Percentiles rank a stretch among this genome's conserved stretches.
Evolutionary conservation across 92 coral and sea anemone species (phyloP).

Genomic region (Heteractis magnifica): DNA sequence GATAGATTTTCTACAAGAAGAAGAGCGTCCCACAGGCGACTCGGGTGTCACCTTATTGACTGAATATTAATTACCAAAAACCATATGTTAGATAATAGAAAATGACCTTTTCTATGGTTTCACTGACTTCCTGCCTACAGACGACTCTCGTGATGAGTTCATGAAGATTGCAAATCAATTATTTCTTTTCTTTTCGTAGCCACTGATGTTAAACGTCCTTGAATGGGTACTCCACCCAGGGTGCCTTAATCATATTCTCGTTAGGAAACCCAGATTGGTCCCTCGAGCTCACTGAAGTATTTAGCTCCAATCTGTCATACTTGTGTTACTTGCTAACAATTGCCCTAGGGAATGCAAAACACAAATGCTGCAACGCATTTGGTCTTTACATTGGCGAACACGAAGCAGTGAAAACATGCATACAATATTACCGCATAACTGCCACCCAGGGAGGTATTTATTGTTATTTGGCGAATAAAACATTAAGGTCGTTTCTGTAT

Average conservation of each 20-base stretch:
- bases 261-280: conserved; percentile 39
- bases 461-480: too few species aligned
- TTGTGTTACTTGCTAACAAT: conserved; percentile 11
- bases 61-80: conserved; percentile 26
- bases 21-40: not conserved
- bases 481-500: too few species aligned
- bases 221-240: conserved; percentile 18
- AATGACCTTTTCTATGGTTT: conserved; percentile 14
- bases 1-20: conserved; percentile 2
- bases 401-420: not conserved
- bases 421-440: not conserved
- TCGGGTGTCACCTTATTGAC: conserved; percentile 25
- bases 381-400: not conserved
- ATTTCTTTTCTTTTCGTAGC: not conserved
- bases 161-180: not conserved
- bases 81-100: conserved; percentile 25
- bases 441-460: not conserved
- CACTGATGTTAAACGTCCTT: conserved; percentile 22
- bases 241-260: conserved; percentile 34
- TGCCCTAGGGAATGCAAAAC: conserved; percentile 27
- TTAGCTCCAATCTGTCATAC: conserved; percentile 36
- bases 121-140: conserved; percentile 21
- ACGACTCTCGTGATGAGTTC: not conserved
- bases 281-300: conserved; percentile 21
- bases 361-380: not conserved